These are phyloP conservation scores for Procavia capensis DNA, from an alignment of 2,113 vertebrate genomes.

Conservation along the genomic window DNA sequence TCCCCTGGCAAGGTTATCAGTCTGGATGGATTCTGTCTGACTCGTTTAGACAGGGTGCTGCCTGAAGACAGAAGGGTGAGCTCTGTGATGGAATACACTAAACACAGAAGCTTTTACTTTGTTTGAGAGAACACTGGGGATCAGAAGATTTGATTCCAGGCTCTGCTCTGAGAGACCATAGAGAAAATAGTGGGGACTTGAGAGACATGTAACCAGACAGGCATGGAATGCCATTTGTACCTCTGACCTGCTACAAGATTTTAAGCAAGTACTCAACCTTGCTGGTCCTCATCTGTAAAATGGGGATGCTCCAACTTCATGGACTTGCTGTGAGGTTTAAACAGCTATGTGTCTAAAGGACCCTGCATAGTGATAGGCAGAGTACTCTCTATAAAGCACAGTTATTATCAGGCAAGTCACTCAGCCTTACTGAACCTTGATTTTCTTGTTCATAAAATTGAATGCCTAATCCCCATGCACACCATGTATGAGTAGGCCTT, in stretches of 20 bases:
- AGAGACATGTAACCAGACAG: rapidly evolving
- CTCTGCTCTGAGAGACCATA: background rate
- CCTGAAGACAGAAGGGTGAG: background rate
- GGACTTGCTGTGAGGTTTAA: background rate
- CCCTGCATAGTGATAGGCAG: rapidly evolving
- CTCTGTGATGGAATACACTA: background rate
- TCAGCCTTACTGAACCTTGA: background rate
- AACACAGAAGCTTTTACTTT: background rate
- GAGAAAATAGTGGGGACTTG: background rate
- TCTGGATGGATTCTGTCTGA: background rate
- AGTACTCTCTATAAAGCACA: background rate
- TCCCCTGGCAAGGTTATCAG: background rate
- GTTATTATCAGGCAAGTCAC: background rate
- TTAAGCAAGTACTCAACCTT: background rate
- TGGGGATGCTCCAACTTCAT: rapidly evolving
- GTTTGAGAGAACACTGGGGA: background rate
- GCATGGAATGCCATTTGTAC: background rate
- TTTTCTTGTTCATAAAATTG: background rate
- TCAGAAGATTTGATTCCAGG: background rate
- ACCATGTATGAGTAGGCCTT: background rate
- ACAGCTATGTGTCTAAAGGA: background rate
- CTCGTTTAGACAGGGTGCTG: background rate
- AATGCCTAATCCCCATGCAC: background rate
- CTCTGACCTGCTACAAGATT: background rate
- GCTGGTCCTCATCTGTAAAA: background rate